Evolutionary conservation across 2,888 invertebrate genomes (phyloP).

Genomic region (Melitaea athalia): DNA sequence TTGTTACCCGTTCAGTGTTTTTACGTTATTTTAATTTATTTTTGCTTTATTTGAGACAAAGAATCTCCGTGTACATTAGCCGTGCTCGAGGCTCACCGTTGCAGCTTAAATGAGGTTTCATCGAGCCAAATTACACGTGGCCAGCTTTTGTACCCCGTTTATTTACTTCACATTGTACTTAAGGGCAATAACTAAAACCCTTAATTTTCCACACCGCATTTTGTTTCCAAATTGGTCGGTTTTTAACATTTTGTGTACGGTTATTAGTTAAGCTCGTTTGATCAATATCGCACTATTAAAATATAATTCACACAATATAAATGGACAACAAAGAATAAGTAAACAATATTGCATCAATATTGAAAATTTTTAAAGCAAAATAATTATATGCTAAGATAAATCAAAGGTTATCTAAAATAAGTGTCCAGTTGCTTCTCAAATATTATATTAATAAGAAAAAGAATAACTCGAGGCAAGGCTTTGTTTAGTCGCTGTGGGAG

Average conservation of each 20-base stretch:
- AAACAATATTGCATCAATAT: background rate
- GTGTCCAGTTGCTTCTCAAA: constrained; percentile 43
- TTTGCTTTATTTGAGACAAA: constrained; percentile 73
- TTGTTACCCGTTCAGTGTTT: constrained; percentile 71
- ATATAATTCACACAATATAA: constrained; percentile 11
- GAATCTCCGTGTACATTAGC: constrained; percentile 69
- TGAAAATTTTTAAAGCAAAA: background rate
- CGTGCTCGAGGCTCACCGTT: constrained; percentile 63
- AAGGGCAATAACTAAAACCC: constrained; percentile 78
- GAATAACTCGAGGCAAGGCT: constrained; percentile 49
- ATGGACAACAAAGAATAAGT: background rate
- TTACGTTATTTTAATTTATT: constrained; percentile 75
- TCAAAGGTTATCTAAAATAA: constrained; percentile 48
- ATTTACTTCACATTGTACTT: constrained; percentile 81
- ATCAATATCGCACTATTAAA: constrained; percentile 33
- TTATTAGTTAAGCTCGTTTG: constrained; percentile 49
- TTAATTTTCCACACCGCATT: constrained; percentile 70
- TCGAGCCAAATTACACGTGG: constrained; percentile 76
- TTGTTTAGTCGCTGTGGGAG: constrained; percentile 63
- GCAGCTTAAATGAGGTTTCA: constrained; percentile 75
- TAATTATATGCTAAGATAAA: constrained; percentile 1
- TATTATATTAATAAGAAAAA: constrained; percentile 43
- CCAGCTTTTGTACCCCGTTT: constrained; percentile 70
- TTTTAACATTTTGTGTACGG: constrained; percentile 61
- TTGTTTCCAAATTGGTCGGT: constrained; percentile 58